A percentile compares a stretch with the other conserved stretches of the same genome.
Conservation (phyloP, 2,888 invertebrate genomes). For the Willowsia nigromaculata region DNA sequence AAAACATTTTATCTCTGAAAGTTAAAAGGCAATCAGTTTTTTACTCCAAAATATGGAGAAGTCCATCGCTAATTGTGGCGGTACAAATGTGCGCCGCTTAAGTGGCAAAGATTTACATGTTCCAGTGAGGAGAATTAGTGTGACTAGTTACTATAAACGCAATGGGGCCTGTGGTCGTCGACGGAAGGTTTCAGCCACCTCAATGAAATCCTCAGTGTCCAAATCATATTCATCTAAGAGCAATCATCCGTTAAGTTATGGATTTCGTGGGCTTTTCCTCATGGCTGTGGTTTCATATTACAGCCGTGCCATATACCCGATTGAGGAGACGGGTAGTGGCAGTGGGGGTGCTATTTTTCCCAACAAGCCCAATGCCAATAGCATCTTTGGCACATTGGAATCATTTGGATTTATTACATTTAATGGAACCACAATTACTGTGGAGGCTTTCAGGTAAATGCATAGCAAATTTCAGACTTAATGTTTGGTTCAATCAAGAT, state of each 20-base stretch:
- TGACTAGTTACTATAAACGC: conserved; percentile 43
- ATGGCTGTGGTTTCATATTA: conserved; percentile 56
- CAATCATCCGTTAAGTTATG: conserved; percentile 50
- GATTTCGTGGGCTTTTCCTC: conserved; percentile 52
- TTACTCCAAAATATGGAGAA: background rate
- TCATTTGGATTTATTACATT: conserved; percentile 38
- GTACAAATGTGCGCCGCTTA: background rate
- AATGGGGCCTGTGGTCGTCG: conserved; percentile 29
- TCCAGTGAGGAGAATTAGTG: conserved; percentile 38
- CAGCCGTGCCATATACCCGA: conserved; percentile 46
- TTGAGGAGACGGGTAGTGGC: background rate
- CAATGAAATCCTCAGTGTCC: conserved; percentile 43
- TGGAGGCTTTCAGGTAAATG: conserved; percentile 49
- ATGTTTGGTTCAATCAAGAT: background rate
- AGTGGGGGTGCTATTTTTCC: conserved; percentile 19
- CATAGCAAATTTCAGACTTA: background rate
- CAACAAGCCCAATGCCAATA: conserved; percentile 33
- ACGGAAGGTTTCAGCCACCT: conserved; percentile 44
- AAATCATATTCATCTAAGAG: conserved; percentile 31
- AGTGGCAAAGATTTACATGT: conserved; percentile 46
- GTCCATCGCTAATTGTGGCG: background rate
- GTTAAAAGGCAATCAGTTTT: too few relatives aligned
- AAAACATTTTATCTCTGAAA: too few relatives aligned
- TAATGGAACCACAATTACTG: conserved; percentile 46
- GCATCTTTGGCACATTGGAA: conserved; percentile 54